Base-by-base conservation (phyloP, 1,140 invertebrate species). In the Orussus abietinus region DNA sequence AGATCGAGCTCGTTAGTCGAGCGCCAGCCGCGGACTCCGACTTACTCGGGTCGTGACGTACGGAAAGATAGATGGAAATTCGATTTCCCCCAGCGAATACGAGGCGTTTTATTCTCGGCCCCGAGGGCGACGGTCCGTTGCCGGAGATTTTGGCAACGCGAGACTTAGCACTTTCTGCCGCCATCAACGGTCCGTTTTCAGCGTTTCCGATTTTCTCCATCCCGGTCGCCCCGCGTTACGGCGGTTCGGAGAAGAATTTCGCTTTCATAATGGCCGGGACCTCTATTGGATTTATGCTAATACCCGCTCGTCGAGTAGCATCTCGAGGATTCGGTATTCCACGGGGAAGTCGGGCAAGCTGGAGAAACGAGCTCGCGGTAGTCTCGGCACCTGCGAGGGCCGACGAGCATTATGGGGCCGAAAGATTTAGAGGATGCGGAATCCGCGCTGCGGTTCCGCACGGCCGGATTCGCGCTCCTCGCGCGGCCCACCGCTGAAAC, bases 251-350 rank as follows among this genome's bases (percentile, higher is more conserved):
- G 13, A 42, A 40, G 33, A 53, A 53, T 51, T 48, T 28, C 31
- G 37, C 35, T 26, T 34, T 45, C 30, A 48, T 56, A 47, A 53
- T 51, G 28, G 31, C 49, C 19, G 33, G 28, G 42, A 55, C 46
- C 40, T 42, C 44, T 45, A 49, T 55, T 37, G 42, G 51, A 55
- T 56, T 58, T 56, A 58, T 58, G 53, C 45, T 55, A 58, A 58
- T 55, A 43, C 33, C 15, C 43, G 36, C 26, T 32, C 32, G 36
- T 47, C 31, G 34, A 33, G 22, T 31, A 28, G 35, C 28, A 33
- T 35, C 44, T 47, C 22, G 22, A 35, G 38, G 34, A 47, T 51
- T 37, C 48, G 22, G 38, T 34, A 26, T 29, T 40, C 53, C 41
- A 47, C 28, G 41, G 17, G 15, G 13, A 37, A 34, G 4, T 17